phyloP scores from a whole-genome alignment of 2,888 invertebrate genomes.

The Lepidochrysops patricia region DNA sequence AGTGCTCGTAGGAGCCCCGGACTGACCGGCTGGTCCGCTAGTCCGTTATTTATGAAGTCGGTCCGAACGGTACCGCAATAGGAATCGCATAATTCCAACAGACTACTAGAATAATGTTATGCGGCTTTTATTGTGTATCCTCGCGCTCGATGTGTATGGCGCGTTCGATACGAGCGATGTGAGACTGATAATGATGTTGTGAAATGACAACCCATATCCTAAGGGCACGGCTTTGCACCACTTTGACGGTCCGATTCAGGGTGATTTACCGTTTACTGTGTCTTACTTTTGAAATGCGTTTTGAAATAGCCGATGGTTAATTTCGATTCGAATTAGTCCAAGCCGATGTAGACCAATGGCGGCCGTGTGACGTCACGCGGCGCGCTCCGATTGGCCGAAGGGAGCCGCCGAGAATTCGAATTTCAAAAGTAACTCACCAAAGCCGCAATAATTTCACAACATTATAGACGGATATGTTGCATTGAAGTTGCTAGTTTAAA shows the following conservation, averaged over 20 bases:
- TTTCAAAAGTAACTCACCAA: conserved; percentile 11
- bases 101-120: conserved; percentile 28
- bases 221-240: conserved; percentile 2
- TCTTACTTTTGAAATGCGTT: conserved; percentile 10
- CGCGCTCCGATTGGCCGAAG: neutral
- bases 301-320: conserved; percentile 4
- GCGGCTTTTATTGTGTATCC: conserved; percentile 38
- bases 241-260: neutral
- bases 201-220: conserved; percentile 25
- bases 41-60: conserved; percentile 48
- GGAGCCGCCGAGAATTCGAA: conserved; percentile 6
- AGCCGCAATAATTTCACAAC: conserved; percentile 56
- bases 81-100: conserved; percentile 33
- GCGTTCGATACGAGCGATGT: conserved; percentile 70
- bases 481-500: conserved; percentile 64
- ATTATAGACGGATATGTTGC: conserved; percentile 66
- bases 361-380: neutral
- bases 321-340: conserved; percentile 1
- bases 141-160: conserved; percentile 50
- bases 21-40: conserved; percentile 55
- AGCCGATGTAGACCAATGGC: neutral
- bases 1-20: conserved; percentile 41
- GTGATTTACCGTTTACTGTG: neutral
- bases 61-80: conserved; percentile 34
- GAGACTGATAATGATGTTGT: conserved; percentile 70